These are phyloP conservation scores for Sterna hirundo DNA, from an alignment of 2,113 vertebrate genomes.

Conservation along the genomic window DNA sequence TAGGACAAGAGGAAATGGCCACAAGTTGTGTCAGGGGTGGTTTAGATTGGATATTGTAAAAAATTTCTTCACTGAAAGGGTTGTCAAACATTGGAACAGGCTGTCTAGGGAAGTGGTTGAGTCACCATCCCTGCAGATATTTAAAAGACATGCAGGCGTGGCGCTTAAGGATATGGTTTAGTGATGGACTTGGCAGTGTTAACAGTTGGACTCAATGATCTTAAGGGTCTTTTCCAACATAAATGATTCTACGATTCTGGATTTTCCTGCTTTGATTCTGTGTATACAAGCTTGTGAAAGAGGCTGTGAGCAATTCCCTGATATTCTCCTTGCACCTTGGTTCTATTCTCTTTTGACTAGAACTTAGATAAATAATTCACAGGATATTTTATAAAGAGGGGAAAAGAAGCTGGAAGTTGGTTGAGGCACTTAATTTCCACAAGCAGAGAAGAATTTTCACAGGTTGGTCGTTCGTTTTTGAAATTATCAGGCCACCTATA, in stretches of 20 bases:
- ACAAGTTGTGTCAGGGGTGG: neutral
- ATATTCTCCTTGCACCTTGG: neutral
- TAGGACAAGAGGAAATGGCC: neutral
- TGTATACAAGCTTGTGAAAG: neutral
- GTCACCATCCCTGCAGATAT: neutral
- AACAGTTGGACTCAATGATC: neutral
- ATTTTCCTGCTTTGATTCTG: neutral
- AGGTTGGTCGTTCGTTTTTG: neutral
- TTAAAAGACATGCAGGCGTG: neutral
- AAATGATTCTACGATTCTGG: neutral
- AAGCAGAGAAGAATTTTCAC: neutral
- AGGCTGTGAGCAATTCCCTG: neutral
- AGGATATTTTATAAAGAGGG: neutral
- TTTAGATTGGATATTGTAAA: neutral
- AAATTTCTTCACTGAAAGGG: neutral
- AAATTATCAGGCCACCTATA: neutral
- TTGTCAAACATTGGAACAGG: neutral
- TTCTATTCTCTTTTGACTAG: neutral
- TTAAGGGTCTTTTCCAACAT: neutral
- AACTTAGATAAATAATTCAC: neutral
- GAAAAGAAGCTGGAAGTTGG: neutral
- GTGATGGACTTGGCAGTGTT: neutral
- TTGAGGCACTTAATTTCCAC: neutral
- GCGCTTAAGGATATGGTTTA: neutral
- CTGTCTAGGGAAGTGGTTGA: neutral